Evolutionary conservation across 1,140 invertebrate genomes (phyloP).

Genomic region (Brachionus paranguensis): DNA sequence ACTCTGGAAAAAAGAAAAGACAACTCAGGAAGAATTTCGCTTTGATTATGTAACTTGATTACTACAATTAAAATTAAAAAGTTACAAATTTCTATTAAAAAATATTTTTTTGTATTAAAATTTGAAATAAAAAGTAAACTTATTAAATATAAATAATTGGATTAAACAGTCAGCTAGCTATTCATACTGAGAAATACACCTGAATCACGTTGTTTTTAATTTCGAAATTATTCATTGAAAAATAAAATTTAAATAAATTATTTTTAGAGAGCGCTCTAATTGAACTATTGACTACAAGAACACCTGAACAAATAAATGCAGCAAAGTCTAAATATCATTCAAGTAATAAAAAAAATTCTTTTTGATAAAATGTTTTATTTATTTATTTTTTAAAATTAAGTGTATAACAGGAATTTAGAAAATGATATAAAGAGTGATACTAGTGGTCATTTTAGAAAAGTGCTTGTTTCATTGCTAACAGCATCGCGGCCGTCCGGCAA

Average conservation of each 20-base stretch:
- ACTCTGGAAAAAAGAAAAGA: no score
- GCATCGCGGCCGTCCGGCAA: background rate
- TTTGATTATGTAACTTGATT: no score
- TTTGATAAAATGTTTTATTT: background rate
- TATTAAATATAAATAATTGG: no score
- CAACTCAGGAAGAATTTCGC: no score
- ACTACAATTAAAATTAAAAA: no score
- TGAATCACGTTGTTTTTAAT: background rate
- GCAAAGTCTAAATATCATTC: conserved; percentile 16
- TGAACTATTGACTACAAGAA: conserved; percentile 34
- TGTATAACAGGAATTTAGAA: conserved; percentile 51
- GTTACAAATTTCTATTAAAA: no score
- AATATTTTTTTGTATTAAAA: no score
- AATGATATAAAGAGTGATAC: conserved; percentile 55
- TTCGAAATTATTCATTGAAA: conserved; percentile 47
- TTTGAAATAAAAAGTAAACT: no score
- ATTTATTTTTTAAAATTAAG: conserved; percentile 42
- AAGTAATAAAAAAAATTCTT: background rate
- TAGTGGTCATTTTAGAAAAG: conserved; percentile 53
- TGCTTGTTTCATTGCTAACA: conserved; percentile 50
- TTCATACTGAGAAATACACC: background rate
- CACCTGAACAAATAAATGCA: conserved; percentile 15
- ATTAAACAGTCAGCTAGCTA: no score
- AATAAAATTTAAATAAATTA: background rate
- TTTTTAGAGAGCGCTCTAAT: background rate